These are phyloP conservation scores for Oceanites oceanicus DNA, from an alignment of 2,113 vertebrate genomes.

Conservation along the genomic window DNA sequence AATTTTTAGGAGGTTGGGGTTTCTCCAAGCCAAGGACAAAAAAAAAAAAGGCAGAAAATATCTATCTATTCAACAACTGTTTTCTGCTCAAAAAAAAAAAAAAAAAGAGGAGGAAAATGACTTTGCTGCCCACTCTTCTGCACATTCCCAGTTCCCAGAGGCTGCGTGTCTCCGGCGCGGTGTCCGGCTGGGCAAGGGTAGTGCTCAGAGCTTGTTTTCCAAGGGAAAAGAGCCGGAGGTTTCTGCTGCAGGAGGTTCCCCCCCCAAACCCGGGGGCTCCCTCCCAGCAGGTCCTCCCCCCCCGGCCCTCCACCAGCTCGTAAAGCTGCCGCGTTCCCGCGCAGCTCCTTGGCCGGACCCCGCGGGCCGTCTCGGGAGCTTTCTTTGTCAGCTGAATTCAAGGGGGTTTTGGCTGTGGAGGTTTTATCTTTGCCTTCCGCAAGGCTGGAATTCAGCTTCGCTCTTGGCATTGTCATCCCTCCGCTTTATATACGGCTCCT, in stretches of 20 bases:
- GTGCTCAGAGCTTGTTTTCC: not conserved
- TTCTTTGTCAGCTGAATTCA: not conserved
- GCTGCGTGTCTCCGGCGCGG: not conserved
- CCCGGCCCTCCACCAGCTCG: not conserved
- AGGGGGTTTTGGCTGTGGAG: not conserved
- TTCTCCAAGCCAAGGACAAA: not conserved
- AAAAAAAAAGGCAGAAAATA: not conserved
- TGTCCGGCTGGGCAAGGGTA: not conserved
- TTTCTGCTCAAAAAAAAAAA: not conserved
- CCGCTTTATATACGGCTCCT: not conserved
- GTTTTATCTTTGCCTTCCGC: not conserved
- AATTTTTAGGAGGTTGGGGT: not conserved
- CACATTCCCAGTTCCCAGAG: not conserved
- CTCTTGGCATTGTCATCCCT: not conserved
- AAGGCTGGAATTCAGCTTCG: not conserved
- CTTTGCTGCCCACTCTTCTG: not conserved
- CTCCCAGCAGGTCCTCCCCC: not conserved
- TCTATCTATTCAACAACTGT: not conserved
- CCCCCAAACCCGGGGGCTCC: not conserved
- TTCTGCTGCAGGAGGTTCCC: not conserved
- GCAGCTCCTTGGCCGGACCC: not conserved
- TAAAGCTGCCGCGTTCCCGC: not conserved
- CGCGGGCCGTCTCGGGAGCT: not conserved
- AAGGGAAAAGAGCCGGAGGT: not conserved
- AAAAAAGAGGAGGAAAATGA: not conserved